Percentiles rank a stretch among this genome's conserved stretches.
These are phyloP conservation scores for Hemibagrus wyckioides DNA, from an alignment of 2,113 vertebrate species.

Conservation along the genomic window DNA sequence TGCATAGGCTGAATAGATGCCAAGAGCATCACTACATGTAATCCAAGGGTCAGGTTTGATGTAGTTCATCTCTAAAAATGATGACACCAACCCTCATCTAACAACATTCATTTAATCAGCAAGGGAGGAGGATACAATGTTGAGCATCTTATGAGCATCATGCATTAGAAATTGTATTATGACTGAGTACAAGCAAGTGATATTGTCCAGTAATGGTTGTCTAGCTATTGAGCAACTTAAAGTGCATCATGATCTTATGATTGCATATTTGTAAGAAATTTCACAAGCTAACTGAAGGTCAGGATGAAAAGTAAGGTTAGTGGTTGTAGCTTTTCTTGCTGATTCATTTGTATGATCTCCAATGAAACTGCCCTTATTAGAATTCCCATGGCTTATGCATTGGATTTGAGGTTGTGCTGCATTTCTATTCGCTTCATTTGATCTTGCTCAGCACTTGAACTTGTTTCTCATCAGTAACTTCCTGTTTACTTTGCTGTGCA, in stretches of 20 bases:
- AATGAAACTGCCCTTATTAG: neutral
- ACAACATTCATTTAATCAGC: neutral
- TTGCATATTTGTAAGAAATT: too few species aligned
- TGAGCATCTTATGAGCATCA: neutral
- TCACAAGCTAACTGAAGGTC: neutral
- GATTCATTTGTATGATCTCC: neutral
- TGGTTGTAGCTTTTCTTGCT: neutral
- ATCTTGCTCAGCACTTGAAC: constrained; percentile 47
- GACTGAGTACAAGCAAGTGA: neutral
- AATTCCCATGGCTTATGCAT: neutral
- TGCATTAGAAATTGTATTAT: neutral
- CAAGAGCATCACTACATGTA: neutral
- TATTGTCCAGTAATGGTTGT: neutral
- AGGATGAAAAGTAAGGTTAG: neutral
- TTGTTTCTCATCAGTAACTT: constrained; percentile 26
- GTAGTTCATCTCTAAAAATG: neutral
- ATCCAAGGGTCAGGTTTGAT: neutral
- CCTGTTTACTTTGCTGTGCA: constrained; percentile 38
- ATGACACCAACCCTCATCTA: neutral
- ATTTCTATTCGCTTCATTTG: constrained; percentile 30
- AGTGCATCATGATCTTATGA: neutral
- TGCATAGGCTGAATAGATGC: neutral
- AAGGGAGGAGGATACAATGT: neutral
- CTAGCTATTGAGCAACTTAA: neutral
- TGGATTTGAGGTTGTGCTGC: constrained; percentile 7